Evolutionary conservation across 2,113 vertebrate species (phyloP).

Genomic region (Marmota monax): DNA sequence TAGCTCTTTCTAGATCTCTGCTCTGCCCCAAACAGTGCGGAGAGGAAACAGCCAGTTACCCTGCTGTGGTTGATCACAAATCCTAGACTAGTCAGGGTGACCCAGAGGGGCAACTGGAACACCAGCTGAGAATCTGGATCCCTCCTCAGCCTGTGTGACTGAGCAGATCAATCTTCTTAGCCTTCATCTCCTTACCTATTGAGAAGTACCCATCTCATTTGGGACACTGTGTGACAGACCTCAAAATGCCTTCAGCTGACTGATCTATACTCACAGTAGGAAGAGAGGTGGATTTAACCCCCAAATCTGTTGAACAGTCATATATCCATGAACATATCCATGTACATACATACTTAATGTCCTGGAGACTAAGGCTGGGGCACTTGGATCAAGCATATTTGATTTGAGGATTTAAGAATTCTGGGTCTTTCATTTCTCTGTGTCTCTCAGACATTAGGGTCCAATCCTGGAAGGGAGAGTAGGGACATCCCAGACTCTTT

Average conservation of each 20-base stretch:
- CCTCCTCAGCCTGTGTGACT: neutral
- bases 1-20: neutral
- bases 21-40: neutral
- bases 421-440: neutral
- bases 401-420: neutral
- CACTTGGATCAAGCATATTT: neutral
- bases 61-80: neutral
- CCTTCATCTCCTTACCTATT: neutral
- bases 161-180: neutral
- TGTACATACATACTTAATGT: neutral
- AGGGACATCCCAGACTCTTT: neutral
- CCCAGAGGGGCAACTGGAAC: neutral
- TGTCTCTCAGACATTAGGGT: neutral
- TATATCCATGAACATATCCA: neutral
- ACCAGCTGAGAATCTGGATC: neutral
- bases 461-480: neutral
- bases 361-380: neutral
- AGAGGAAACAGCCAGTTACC: neutral
- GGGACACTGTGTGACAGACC: neutral
- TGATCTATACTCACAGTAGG: no score
- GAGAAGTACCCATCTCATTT: neutral
- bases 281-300: neutral
- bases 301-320: neutral
- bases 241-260: neutral
- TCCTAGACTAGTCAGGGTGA: neutral